Base-by-base conservation (phyloP, 2,113 vertebrate species). In the Connochaetes taurinus region DNA sequence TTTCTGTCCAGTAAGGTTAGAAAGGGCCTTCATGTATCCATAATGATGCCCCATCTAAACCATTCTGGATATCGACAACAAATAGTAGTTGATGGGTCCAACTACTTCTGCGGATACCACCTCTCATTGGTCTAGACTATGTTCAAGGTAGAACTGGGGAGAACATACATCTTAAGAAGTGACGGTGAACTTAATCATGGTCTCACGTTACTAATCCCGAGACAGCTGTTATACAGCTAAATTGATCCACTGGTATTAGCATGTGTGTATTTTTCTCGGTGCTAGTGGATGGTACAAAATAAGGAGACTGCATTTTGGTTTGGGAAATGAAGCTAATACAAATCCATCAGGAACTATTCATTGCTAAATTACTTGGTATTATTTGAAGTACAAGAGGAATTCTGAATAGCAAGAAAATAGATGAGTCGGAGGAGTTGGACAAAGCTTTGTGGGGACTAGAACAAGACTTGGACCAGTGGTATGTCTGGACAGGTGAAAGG, bases 311-410 rank as follows among this genome's bases (percentile, higher is more conserved):
- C 29, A 33, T 6, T 55, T 90, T 87, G 55, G 19, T 80, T 67
- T 81, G 76, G 57, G 81, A 43, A 91, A 33, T 40, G 74, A 94
- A 88, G 87, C 71, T 84, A 58, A 91, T 43, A 58, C 80, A 94
- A 74, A 89, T 40, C 82, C 74, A 6, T 86, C 29, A 40, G 58
- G 67, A 95, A 52, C 71, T 11, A 67, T 29, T 60, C n/a, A 40
- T 40, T 76, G 81, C 96, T 94, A 25, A 95, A 36, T 91, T 17
- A 55, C 29, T 57, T 95, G 71, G 31, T 83, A 52, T 71, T 90
- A 23, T 85, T 87, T 95, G 87, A 84, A 90, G 27, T 90, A 87
- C 52, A 67, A 81, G 78, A 95, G 25, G 83, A 92, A 89, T 81
- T 97, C 55, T 94, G 67, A 96, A 40, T 29, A 85, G 31, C 50